Base-by-base conservation (phyloP, 2,797 vertebrate species). In the Coregonus sp. region DNA sequence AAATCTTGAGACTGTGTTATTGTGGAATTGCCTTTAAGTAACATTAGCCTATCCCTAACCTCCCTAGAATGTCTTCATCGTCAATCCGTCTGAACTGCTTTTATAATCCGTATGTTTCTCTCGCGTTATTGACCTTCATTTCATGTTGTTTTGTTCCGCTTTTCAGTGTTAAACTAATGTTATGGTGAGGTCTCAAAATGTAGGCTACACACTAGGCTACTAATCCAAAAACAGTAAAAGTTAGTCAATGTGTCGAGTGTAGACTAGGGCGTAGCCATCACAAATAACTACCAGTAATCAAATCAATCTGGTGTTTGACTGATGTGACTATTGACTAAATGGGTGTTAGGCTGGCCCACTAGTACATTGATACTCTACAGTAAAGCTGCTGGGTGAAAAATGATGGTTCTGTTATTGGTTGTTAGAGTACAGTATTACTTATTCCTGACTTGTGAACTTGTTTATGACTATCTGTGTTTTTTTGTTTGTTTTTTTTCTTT, bases 61-160 rank as follows among this genome's bases (percentile, higher is more conserved):
- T 89, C 79, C 84, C 84, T 78, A 86, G 83, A 87, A 83, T 90
- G 7, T 47, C 40, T 47, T 47, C 81, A 87, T 86, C 79, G 89
- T 84, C 86, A 88, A 29, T 52, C 67, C 7, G 14, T 92, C 84
- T 90, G 88, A 86, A 89, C 85, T 25, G 69, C 1, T 61, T 61
- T 31, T 25, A 31, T 79, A 76, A 89, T 89, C 84, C 89, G 88
- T 92, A 85, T 86, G 88, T 82, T 87, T 86, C 81, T 88, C 80
- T 11, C 6, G 56, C 75, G 51, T 75, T 31, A 5, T 11, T 12
- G 65, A 56, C 33, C 31, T 16, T 61, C 18, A 11, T 33, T 7
- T 61, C 2, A 9, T 68, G 66, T 25, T 76, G 70, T 51, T 20
- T 25, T 51, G 70, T 72, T 51, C 25, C 16, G 70, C 20, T 72